Percentiles rank a stretch among this genome's conserved stretches.
Conservation (phyloP, 2,113 vertebrate genomes). For the Hypomesus transpacificus region DNA sequence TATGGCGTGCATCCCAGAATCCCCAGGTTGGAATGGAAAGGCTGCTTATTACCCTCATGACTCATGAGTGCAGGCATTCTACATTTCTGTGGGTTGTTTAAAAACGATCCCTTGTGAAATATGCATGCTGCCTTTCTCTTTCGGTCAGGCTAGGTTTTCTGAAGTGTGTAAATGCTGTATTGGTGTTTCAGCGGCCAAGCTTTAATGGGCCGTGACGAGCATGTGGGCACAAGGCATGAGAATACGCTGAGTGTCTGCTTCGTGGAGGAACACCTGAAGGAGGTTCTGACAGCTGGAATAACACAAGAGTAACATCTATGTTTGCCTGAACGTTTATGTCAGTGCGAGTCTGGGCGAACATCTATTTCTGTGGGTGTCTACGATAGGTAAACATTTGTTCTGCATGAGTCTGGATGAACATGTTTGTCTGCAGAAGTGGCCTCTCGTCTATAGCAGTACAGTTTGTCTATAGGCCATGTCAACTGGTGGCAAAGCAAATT, state of each 20-base stretch:
- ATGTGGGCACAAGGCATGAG: conserved; percentile 33
- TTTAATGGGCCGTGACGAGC: conserved; percentile 49
- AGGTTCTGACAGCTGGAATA: background rate
- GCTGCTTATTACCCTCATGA: too few species aligned
- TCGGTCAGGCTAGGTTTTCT: conserved; percentile 36
- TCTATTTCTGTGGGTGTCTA: too few species aligned
- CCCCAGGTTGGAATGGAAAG: too few species aligned
- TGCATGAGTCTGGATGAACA: too few species aligned
- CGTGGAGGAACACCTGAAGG: conserved; percentile 21
- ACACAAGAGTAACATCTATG: conserved; percentile 11
- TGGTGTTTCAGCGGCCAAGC: conserved; percentile 39
- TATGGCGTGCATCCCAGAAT: too few species aligned
- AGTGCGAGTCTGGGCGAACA: background rate
- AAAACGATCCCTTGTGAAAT: conserved; percentile 59
- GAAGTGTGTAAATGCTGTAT: conserved; percentile 46
- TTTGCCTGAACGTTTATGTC: conserved; percentile 19
- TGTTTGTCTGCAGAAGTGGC: too few species aligned
- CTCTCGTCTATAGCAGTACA: too few species aligned
- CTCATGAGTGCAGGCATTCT: conserved; percentile 16
- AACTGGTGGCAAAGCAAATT: too few species aligned
- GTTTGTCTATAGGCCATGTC: too few species aligned
- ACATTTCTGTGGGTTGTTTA: conserved; percentile 16
- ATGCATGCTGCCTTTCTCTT: conserved; percentile 60
- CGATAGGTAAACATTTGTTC: too few species aligned
- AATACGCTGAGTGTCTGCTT: conserved; percentile 37